A percentile compares a stretch with the other conserved stretches of the same genome.
These are phyloP conservation scores for Rhodophaea formosa DNA, from an alignment of 2,888 invertebrate genomes.

Conservation along the genomic window DNA sequence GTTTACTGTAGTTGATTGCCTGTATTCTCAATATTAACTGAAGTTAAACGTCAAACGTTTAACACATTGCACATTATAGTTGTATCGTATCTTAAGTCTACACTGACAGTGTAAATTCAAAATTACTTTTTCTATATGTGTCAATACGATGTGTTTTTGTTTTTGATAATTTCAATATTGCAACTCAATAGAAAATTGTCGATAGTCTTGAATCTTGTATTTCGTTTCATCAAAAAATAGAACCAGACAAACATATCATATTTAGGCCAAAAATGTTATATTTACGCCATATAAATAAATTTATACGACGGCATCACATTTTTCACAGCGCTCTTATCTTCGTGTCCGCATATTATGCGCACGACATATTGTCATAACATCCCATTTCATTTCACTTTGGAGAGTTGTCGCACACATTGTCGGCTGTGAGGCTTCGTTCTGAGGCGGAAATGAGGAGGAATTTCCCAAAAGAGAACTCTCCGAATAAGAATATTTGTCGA, in stretches of 20 bases:
- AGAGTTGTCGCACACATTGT: slow-evolving; percentile 63
- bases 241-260: too few species aligned
- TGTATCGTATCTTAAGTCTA: too few species aligned
- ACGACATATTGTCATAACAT: slow-evolving; percentile 74
- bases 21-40: slow-evolving; percentile 9
- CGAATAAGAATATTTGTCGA: slow-evolving; percentile 70
- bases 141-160: too few species aligned
- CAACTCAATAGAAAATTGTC: too few species aligned
- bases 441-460: slow-evolving; percentile 74
- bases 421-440: slow-evolving; percentile 65
- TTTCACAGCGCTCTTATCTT: slow-evolving; percentile 47
- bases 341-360: slow-evolving; percentile 48
- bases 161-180: too few species aligned
- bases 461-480: slow-evolving; percentile 61
- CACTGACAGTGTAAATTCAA: too few species aligned
- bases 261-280: background rate
- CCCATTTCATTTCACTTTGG: slow-evolving; percentile 72
- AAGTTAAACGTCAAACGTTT: background rate
- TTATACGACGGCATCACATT: slow-evolving; percentile 41
- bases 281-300: slow-evolving; percentile 39
- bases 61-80: background rate
- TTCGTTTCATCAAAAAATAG: too few species aligned
- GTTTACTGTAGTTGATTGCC: slow-evolving; percentile 1
- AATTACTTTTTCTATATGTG: too few species aligned
- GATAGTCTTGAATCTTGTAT: too few species aligned